These are phyloP conservation scores for Biston betularia DNA, from an alignment of 2,888 invertebrate species.

Conservation along the genomic window DNA sequence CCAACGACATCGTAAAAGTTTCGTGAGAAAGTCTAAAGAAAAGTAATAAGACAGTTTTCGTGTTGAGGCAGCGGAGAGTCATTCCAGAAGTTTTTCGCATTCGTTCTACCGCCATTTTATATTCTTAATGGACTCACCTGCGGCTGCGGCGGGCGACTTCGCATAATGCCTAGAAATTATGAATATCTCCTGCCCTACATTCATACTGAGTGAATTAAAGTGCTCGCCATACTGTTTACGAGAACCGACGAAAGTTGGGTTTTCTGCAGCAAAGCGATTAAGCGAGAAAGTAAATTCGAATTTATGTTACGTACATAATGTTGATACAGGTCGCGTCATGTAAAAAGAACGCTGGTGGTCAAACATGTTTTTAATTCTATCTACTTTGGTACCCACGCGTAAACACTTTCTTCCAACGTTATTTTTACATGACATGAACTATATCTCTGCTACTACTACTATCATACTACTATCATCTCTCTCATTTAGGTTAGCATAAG, in stretches of 20 bases:
- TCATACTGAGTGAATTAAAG: slow-evolving; percentile 38
- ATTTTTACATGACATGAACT: no score
- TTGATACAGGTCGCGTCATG: no score
- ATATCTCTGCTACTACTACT: no score
- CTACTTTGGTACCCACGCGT: no score
- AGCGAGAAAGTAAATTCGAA: background rate
- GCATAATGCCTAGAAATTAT: slow-evolving; percentile 56
- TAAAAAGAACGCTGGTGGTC: no score
- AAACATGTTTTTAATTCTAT: no score
- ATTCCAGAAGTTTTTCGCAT: slow-evolving; percentile 69
- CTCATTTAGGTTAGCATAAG: no score
- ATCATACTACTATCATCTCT: no score
- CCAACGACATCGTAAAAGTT: slow-evolving; percentile 58
- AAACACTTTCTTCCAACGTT: no score
- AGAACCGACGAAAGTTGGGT: slow-evolving; percentile 10
- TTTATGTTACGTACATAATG: no score
- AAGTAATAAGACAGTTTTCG: slow-evolving; percentile 63
- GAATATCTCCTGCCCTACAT: slow-evolving; percentile 44
- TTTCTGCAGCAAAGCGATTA: slow-evolving; percentile 1
- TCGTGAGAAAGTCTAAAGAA: slow-evolving; percentile 53
- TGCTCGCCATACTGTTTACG: slow-evolving; percentile 23
- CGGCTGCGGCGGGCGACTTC: slow-evolving; percentile 52
- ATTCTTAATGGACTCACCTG: slow-evolving; percentile 72
- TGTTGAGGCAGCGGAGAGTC: slow-evolving; percentile 58
- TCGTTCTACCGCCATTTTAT: slow-evolving; percentile 67